Conservation (phyloP, 2,113 vertebrate species). For the Hoplias malabaricus region DNA sequence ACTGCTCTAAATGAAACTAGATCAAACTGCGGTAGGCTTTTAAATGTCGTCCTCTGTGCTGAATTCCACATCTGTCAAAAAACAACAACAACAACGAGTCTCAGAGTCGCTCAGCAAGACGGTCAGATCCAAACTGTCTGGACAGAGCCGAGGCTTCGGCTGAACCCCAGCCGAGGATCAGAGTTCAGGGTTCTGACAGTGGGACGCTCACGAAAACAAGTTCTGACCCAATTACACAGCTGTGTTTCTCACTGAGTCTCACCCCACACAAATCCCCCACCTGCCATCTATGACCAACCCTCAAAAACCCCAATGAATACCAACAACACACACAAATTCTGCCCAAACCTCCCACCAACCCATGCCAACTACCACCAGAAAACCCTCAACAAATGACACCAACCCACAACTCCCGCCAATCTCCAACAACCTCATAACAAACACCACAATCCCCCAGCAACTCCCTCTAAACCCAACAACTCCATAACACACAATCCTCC, state of each 20-base stretch:
- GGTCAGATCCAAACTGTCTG: slow-evolving; percentile 29
- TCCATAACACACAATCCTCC: too few relatives aligned
- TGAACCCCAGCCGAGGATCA: slow-evolving; percentile 42
- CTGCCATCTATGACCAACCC: too few relatives aligned
- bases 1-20: not conserved
- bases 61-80: slow-evolving; percentile 53
- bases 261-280: not conserved
- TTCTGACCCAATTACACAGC: slow-evolving; percentile 48
- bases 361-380: too few relatives aligned
- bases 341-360: too few relatives aligned
- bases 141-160: slow-evolving; percentile 28
- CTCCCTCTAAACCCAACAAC: too few relatives aligned
- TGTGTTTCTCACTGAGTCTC: slow-evolving; percentile 36
- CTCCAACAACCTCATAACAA: too few relatives aligned
- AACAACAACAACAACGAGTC: not conserved
- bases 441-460: too few relatives aligned
- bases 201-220: slow-evolving; percentile 55
- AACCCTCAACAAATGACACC: too few relatives aligned
- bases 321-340: too few relatives aligned
- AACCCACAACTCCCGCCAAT: too few relatives aligned
- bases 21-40: not conserved
- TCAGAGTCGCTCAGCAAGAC: not conserved
- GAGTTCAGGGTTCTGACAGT: slow-evolving; percentile 43
- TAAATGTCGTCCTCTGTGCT: not conserved
- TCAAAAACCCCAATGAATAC: too few relatives aligned